Percentiles rank a stretch among this genome's conserved stretches.
Evolutionary conservation across 2,888 invertebrate species (phyloP).

Genomic region (Brachycybe producta): DNA sequence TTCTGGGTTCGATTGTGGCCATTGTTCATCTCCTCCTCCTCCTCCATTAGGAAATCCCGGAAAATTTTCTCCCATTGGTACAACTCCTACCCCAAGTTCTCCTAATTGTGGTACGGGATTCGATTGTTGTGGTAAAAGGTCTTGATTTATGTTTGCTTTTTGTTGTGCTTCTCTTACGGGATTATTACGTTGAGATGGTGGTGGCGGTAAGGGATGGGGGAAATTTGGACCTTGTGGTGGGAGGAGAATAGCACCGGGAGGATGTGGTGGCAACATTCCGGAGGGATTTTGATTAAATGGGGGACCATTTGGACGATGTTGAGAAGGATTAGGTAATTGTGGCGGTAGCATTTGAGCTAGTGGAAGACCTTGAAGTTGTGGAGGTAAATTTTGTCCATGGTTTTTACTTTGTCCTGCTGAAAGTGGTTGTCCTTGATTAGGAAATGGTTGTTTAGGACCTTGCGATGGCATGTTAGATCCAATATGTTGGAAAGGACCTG

Average conservation of each 20-base stretch:
- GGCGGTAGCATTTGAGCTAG: neutral
- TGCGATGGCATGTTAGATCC: conserved; percentile 5
- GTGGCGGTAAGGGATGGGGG: conserved; percentile 8
- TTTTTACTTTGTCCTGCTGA: too few relatives aligned
- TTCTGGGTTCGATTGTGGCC: conserved; percentile 73
- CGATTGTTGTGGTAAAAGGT: neutral
- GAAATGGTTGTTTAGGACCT: conserved; percentile 5
- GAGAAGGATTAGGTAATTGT: too few relatives aligned
- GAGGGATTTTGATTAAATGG: too few relatives aligned
- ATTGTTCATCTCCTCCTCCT: conserved; percentile 45
- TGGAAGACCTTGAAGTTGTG: neutral
- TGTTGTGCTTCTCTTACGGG: too few relatives aligned
- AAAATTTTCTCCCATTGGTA: conserved; percentile 21
- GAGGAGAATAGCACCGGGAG: conserved; percentile 9
- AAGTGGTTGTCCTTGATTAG: neutral
- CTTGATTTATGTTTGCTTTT: conserved; percentile 10
- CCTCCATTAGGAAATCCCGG: conserved; percentile 18
- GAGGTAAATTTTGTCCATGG: neutral
- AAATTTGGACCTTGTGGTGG: conserved; percentile 12
- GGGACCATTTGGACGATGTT: too few relatives aligned
- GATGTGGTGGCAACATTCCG: too few relatives aligned
- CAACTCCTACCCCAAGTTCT: conserved; percentile 8
- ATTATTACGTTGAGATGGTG: too few relatives aligned
- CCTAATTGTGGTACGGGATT: conserved; percentile 16
- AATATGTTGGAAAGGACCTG: conserved; percentile 1